Conservation (phyloP, 2,113 vertebrate species). For the Platysteira castanea region DNA sequence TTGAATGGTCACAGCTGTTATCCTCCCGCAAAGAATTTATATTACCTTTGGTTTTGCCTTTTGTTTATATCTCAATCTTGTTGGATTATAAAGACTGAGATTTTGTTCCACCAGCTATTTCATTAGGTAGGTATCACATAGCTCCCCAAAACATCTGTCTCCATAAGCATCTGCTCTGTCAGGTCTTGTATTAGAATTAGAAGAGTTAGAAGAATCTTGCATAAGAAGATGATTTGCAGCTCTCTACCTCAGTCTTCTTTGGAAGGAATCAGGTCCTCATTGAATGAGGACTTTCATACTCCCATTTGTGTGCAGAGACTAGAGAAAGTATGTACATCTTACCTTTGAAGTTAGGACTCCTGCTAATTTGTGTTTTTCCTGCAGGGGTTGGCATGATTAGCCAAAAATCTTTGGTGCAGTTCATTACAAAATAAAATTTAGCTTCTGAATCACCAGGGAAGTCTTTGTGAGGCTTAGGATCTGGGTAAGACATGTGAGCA, state of each 20-base stretch:
- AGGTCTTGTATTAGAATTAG: neutral
- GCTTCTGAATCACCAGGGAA: neutral
- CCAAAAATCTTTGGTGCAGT: neutral
- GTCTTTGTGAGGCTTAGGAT: neutral
- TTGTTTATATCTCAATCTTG: neutral
- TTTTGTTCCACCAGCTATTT: neutral
- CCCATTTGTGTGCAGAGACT: neutral
- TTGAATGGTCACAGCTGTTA: neutral
- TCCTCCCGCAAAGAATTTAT: neutral
- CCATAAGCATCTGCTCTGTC: neutral
- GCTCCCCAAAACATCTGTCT: neutral
- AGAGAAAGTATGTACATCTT: neutral
- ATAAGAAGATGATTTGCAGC: neutral
- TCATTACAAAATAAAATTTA: neutral
- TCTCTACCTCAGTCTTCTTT: neutral
- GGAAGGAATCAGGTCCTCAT: neutral
- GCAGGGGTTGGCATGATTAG: neutral
- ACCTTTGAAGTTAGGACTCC: neutral
- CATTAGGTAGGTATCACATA: neutral
- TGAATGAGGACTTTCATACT: neutral
- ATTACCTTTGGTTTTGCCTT: neutral
- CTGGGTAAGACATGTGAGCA: neutral
- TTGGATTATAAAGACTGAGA: neutral
- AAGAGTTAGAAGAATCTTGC: neutral
- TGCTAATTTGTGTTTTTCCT: conserved; percentile 16